These are phyloP conservation scores for Zosterops japonicus DNA, from an alignment of 2,113 vertebrate genomes.

Conservation along the genomic window DNA sequence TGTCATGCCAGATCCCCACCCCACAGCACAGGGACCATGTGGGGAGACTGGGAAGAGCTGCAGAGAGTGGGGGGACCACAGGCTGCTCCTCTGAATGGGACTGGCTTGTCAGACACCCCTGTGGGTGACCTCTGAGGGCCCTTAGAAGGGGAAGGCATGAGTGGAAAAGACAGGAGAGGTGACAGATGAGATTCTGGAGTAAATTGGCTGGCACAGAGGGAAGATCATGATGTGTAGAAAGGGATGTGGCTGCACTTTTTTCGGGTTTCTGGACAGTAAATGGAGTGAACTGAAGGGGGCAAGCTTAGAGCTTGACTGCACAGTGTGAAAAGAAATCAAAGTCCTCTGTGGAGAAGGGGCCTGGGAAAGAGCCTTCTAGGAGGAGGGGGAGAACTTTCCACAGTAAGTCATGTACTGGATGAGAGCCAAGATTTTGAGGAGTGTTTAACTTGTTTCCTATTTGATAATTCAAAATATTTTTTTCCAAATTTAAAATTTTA, in stretches of 20 bases:
- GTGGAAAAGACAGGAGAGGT: neutral
- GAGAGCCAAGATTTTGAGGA: neutral
- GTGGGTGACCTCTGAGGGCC: neutral
- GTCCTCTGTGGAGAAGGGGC: neutral
- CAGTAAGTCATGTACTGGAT: neutral
- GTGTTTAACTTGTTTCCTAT: neutral
- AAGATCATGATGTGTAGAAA: neutral
- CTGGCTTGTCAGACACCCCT: neutral
- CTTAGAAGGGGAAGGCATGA: neutral
- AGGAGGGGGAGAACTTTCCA: neutral
- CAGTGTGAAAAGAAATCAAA: neutral
- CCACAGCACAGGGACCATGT: neutral
- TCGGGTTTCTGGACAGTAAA: slow-evolving; percentile 20
- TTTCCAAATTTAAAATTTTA: neutral
- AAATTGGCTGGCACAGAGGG: neutral
- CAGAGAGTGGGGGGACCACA: neutral
- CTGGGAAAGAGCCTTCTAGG: neutral
- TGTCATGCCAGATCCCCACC: neutral
- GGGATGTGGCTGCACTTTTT: neutral
- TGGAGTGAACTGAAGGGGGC: slow-evolving; percentile 34
- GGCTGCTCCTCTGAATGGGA: neutral
- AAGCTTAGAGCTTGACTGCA: slow-evolving; percentile 49
- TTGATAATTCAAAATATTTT: neutral
- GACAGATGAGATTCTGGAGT: neutral
- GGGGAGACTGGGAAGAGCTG: neutral